Conservation (phyloP, 1,140 invertebrate genomes). For the Drosophila kepulauana region DNA sequence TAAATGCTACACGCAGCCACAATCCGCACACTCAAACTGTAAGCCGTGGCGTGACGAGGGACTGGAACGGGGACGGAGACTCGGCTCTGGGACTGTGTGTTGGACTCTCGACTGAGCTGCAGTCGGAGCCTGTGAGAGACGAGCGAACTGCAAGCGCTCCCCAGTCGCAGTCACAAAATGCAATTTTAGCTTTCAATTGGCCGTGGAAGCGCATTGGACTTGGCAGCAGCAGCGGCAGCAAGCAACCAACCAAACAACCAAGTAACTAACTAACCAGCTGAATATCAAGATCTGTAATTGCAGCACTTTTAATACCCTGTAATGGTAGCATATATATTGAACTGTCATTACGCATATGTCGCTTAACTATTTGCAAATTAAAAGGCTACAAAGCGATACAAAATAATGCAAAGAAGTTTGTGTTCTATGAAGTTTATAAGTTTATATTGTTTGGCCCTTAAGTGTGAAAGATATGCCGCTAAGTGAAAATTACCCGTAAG, state of each 20-base stretch:
- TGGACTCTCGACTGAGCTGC: background rate
- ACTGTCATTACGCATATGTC: too few species aligned
- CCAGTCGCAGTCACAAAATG: constrained; percentile 76
- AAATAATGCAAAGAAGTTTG: too few species aligned
- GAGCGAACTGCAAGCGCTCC: constrained; percentile 35
- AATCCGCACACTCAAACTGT: background rate
- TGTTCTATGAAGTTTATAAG: too few species aligned
- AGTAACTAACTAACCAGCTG: constrained; percentile 21
- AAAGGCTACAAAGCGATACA: too few species aligned
- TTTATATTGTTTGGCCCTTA: too few species aligned
- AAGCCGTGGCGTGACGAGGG: background rate
- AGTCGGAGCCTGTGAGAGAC: constrained; percentile 7
- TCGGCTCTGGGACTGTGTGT: constrained; percentile 2
- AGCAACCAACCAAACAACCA: background rate
- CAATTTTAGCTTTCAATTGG: constrained; percentile 81
- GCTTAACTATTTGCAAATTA: too few species aligned
- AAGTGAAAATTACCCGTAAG: too few species aligned
- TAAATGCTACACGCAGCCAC: constrained; percentile 57
- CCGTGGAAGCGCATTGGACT: constrained; percentile 61
- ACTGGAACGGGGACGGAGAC: background rate
- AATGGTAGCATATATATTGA: background rate
- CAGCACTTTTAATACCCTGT: constrained; percentile 9
- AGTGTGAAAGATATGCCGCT: too few species aligned
- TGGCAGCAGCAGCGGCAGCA: constrained; percentile 1
- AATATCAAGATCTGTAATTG: background rate